A percentile compares a stretch with the other conserved stretches of the same genome.
Conservation (phyloP, 2,113 vertebrate genomes). For the Thunnus thynnus region DNA sequence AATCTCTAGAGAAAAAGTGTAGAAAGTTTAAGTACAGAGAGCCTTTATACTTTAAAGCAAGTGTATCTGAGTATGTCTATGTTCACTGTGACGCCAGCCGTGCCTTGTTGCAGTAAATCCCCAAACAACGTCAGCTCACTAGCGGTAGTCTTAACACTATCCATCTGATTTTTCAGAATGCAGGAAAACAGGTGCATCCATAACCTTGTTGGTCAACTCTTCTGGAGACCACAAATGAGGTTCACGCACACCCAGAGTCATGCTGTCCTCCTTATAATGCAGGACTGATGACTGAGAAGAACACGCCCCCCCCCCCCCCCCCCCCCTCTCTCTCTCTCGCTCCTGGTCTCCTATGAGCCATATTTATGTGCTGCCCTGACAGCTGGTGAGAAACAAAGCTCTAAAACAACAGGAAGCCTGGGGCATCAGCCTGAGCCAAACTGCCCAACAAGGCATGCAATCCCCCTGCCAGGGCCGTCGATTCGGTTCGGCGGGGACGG, state of each 20-base stretch:
- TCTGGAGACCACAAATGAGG: constrained; percentile 46
- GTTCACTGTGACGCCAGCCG: neutral
- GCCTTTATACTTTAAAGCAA: neutral
- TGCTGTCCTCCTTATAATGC: constrained; percentile 63
- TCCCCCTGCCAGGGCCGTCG: constrained; percentile 49
- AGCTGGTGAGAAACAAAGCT: constrained; percentile 83
- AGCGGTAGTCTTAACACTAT: constrained; percentile 1
- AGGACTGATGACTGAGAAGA: constrained; percentile 69
- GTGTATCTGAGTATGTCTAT: neutral
- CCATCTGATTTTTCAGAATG: constrained; percentile 33
- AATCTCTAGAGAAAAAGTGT: constrained; percentile 1
- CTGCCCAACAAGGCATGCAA: constrained; percentile 77
- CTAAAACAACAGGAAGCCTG: constrained; percentile 83
- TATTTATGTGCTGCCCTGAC: constrained; percentile 74
- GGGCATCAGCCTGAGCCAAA: constrained; percentile 70
- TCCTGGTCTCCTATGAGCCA: constrained; percentile 68
- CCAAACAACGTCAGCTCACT: neutral
- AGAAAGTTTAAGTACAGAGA: neutral
- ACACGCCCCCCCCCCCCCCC: constrained; percentile 38
- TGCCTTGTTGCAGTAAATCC: constrained; percentile 16
- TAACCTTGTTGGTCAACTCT: constrained; percentile 21
- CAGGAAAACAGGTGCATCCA: constrained; percentile 57
- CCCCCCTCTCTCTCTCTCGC: neutral
- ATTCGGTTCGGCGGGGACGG: constrained; percentile 73
- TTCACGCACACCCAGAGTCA: constrained; percentile 40